Base-by-base conservation (phyloP, 1,140 invertebrate species). In the Drosophila leontia region DNA sequence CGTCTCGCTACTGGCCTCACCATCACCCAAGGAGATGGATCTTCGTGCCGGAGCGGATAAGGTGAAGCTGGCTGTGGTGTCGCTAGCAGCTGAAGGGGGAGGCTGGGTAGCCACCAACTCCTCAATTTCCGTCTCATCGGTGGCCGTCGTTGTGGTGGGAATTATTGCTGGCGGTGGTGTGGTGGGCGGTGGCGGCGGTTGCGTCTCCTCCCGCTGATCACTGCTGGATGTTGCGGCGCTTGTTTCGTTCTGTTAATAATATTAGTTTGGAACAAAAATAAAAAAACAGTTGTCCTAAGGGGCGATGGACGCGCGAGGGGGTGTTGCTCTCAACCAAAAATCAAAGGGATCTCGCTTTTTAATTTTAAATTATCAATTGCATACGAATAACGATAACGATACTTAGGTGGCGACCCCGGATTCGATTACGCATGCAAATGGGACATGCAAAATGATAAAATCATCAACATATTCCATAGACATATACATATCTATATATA, bases 161-260 rank as follows among this genome's bases (percentile, higher is more conserved):
- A 85, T 87, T 48, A 80, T 50, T 35, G 79, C 79, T 64, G 83
- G 78, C 56, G 82, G 79, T 59, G 87, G 77, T 19, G 80, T 82
- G 80, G 85, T 78, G 26, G 91, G 74, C 67, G 78, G 77, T 72
- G 80, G 86, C 57, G 83, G 80, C 50, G 83, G 86, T 53, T 69
- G 80, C 62, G 72, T 44, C 50, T 83, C 80, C 63, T 76, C 48
- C 48, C 57, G 70, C 48, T 61, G 71, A 39, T 76, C 47, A 53
- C 34, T 59, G 74, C 50, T 69, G 69, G 67, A 53, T 75, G 68
- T 60, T 44, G 74, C 67, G 72, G 75, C 74, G 79, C 90, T 91
- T 80, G 78, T 86, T 78, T 92, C 91, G 85, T 91, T 92, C 92
- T 92, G 92, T 92, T 92, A 92, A 92, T 92, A 91, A 92, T 90